phyloP scores from a whole-genome alignment of 1,140 invertebrate genomes.

The Ridgeia piscesae region DNA sequence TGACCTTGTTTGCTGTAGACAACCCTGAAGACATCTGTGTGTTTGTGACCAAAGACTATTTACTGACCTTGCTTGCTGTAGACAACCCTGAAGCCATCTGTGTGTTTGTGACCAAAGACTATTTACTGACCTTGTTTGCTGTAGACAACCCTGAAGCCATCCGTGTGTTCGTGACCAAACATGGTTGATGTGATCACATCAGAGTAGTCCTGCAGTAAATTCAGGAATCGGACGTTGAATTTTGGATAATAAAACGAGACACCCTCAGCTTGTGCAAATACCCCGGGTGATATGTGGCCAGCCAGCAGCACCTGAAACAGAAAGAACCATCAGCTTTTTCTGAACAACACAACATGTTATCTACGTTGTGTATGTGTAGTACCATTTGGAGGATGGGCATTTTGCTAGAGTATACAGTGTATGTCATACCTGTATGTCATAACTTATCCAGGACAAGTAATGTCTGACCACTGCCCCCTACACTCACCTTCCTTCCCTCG shows the following conservation, averaged over 20 bases:
- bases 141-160: constrained; percentile 42
- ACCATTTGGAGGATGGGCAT: too few species aligned
- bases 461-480: not conserved
- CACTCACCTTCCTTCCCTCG: constrained; percentile 35
- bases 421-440: too few species aligned
- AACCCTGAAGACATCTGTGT: constrained; percentile 31
- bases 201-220: constrained; percentile 64
- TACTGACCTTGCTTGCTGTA: constrained; percentile 38
- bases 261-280: constrained; percentile 73
- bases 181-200: constrained; percentile 41
- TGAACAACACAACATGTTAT: too few species aligned
- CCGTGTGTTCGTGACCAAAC: constrained; percentile 51
- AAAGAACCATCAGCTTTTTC: too few species aligned
- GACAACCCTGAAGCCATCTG: constrained; percentile 34
- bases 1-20: constrained; percentile 39
- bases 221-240: constrained; percentile 64
- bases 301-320: constrained; percentile 79
- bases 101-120: not conserved
- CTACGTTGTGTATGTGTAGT: too few species aligned
- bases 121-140: constrained; percentile 38
- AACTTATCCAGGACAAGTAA: not conserved
- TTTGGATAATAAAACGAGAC: constrained; percentile 55
- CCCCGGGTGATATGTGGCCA: constrained; percentile 84
- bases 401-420: too few species aligned
- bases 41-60: constrained; percentile 6